A percentile compares a stretch with the other conserved stretches of the same genome.
phyloP scores from a whole-genome alignment of 2,113 vertebrate species.

The Cercopithecus mona region DNA sequence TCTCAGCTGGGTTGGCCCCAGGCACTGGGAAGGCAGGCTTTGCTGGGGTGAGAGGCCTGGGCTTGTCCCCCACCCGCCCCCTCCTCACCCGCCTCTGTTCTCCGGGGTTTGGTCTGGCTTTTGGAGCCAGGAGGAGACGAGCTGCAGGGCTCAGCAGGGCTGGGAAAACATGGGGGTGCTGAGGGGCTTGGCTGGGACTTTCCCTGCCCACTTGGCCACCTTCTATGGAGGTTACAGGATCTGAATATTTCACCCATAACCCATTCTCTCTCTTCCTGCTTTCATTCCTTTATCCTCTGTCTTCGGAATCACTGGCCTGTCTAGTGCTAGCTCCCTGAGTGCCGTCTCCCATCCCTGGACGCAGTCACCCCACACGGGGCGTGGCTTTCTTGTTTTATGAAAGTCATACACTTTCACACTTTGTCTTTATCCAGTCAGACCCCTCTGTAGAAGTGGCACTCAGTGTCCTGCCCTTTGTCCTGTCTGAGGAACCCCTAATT shows the following conservation, averaged over 20 bases:
- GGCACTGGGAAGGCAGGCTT: slow-evolving; percentile 42
- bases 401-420: background rate
- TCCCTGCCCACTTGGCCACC: slow-evolving; percentile 44
- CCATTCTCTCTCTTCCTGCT: background rate
- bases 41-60: slow-evolving; percentile 55
- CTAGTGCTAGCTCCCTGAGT: background rate
- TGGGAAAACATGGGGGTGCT: background rate
- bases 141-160: slow-evolving; percentile 16
- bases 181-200: background rate
- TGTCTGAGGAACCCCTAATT: background rate
- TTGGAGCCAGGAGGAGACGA: slow-evolving; percentile 18
- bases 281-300: background rate
- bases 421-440: background rate
- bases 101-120: slow-evolving; percentile 45
- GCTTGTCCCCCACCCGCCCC: slow-evolving; percentile 1
- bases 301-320: background rate
- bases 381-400: background rate
- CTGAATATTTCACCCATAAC: background rate
- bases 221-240: slow-evolving; percentile 24
- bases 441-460: background rate
- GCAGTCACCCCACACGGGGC: background rate
- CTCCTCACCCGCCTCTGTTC: background rate
- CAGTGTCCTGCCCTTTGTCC: background rate
- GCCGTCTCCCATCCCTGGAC: background rate
- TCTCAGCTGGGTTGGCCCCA: slow-evolving; percentile 29